Evolutionary conservation across 2,797 vertebrate genomes (phyloP), one percentile per base, ranked within the genome.

Genomic region (Pelodytes ibericus): DNA sequence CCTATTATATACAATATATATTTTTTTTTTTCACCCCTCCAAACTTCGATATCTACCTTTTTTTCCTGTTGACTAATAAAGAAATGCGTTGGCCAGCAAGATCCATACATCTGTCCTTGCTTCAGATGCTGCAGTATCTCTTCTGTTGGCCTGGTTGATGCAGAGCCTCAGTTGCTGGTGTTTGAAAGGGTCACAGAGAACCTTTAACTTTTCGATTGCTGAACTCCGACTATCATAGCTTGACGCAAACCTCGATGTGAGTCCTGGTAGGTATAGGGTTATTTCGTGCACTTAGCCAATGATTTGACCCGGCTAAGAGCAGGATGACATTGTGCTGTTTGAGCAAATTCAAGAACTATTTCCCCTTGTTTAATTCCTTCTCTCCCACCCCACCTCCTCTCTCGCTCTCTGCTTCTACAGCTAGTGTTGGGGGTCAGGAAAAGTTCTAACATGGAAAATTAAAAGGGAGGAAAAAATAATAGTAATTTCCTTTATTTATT

Each of bases 371-470:
- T 26, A 65, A 65, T 18, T 20, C 22, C 60, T 31, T 7, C 47
- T 20, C 13, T 47, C 51, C 57, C 25, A n/a, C n/a, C 69, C 15
- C 8, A 29, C 30, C 26, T 41, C 20, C 47, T 20, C 58, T 49
- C n/a, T n/a, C n/a, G n/a, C 4, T 22, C 8, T 30, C 59, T 51
- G 57, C 57, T 62, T 61, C 63, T 72, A 59, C n/a, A 59, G 71
- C 36, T 63, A 63, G 39, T 25, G 44, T 33, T 7, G 13, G n/a
- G 39, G 71, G 71, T 72, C 71, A 72, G 36, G 70, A 61, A 72
- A 62, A 72, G 58, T 72, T 72, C 70, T 47, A 15, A 30, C 70
- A 72, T 72, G 58, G 57, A 62, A 53, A 51, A 49, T 47, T 27
- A n/a, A n/a, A 18, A 22, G 49, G 9, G 15, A n/a, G n/a, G 8